Evolutionary conservation across 92 coral and sea anemone genomes (phyloP).

Genomic region (Actinernus sp.): DNA sequence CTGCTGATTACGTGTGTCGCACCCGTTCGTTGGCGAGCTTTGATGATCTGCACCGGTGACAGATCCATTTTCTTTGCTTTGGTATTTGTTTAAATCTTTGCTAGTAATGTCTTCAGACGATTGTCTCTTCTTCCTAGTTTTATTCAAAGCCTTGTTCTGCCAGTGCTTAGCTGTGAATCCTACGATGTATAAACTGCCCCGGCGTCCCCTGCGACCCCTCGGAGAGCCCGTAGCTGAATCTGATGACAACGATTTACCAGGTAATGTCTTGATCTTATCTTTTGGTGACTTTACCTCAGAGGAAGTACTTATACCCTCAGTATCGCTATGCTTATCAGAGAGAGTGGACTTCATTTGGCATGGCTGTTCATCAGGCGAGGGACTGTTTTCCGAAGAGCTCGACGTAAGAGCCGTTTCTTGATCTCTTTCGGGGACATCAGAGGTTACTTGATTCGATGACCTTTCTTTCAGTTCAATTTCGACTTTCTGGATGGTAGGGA

Average conservation of each 20-base stretch:
- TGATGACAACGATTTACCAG: constrained; percentile 65
- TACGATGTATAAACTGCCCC: constrained; percentile 94
- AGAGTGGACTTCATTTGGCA: constrained; percentile 3
- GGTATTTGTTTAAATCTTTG: neutral
- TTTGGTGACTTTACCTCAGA: constrained; percentile 23
- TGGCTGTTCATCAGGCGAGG: too few species aligned
- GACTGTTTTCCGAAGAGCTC: too few species aligned
- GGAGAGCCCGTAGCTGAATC: constrained; percentile 78
- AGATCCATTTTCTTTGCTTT: neutral
- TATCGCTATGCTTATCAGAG: neutral
- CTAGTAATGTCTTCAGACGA: constrained; percentile 31
- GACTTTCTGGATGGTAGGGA: constrained; percentile 8
- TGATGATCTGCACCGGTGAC: neutral
- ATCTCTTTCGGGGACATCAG: too few species aligned
- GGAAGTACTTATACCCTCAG: neutral
- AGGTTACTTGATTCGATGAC: too few species aligned
- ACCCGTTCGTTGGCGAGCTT: neutral
- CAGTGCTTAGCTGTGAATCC: constrained; percentile 97
- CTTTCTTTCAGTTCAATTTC: constrained; percentile 18
- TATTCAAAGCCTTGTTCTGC: constrained; percentile 92
- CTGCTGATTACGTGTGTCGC: neutral
- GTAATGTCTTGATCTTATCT: constrained; percentile 33
- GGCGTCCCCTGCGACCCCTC: constrained; percentile 93
- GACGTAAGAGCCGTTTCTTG: too few species aligned
- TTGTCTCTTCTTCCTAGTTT: constrained; percentile 41